Evolutionary conservation across 1,140 invertebrate species (phyloP).

Genomic region (Drosophila orena): DNA sequence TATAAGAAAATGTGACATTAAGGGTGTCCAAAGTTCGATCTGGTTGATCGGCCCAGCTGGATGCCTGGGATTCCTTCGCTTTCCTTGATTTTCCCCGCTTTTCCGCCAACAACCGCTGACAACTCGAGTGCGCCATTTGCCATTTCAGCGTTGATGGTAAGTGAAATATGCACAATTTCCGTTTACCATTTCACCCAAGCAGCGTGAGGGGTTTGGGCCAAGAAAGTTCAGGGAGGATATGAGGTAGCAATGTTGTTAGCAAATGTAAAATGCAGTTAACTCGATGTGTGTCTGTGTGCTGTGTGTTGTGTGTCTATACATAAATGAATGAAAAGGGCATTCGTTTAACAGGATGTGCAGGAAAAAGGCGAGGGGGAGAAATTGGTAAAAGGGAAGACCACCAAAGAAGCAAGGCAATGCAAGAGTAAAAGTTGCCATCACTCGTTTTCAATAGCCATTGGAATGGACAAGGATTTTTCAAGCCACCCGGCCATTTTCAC

Average conservation of each 20-base stretch:
- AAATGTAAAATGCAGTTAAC: slow-evolving; percentile 64
- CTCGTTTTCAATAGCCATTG: slow-evolving; percentile 63
- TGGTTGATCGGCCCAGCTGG: not conserved
- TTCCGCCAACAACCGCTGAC: slow-evolving; percentile 22
- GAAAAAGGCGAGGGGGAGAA: slow-evolving; percentile 5
- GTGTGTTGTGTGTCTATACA: slow-evolving; percentile 25
- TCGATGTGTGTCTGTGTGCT: slow-evolving; percentile 14
- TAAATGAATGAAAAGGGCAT: slow-evolving; percentile 58
- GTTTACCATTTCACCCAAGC: slow-evolving; percentile 46
- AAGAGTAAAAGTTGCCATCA: slow-evolving; percentile 52
- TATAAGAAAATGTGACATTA: too few relatives aligned
- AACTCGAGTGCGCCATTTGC: slow-evolving; percentile 48
- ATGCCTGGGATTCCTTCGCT: slow-evolving; percentile 15
- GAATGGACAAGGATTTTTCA: slow-evolving; percentile 16
- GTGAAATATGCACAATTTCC: slow-evolving; percentile 79
- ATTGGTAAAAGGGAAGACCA: not conserved
- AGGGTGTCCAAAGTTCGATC: slow-evolving; percentile 2
- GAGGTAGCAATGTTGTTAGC: slow-evolving; percentile 52
- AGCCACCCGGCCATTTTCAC: not conserved
- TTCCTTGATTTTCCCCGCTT: slow-evolving; percentile 11
- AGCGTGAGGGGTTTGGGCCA: not conserved
- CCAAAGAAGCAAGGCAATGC: slow-evolving; percentile 18
- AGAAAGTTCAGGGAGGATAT: slow-evolving; percentile 24
- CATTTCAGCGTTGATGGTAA: slow-evolving; percentile 73
- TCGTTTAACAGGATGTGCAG: slow-evolving; percentile 59